Conservation (phyloP, 2,797 vertebrate genomes). For the Propithecus perrieri region DNA sequence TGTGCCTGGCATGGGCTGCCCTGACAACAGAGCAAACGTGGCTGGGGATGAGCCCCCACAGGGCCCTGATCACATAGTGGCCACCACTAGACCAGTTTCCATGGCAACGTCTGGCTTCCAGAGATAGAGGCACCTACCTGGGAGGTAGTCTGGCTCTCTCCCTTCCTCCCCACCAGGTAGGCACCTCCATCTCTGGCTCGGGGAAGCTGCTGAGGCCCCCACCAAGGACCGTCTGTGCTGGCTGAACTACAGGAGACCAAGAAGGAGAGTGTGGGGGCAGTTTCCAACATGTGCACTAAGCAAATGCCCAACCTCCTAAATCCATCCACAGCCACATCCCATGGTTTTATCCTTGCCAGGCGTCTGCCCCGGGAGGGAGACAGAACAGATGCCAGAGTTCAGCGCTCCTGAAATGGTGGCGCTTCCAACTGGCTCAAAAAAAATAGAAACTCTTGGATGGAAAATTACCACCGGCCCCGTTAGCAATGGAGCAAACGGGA, state of each 20-base stretch:
- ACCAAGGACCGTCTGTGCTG: not conserved
- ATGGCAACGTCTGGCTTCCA: not conserved
- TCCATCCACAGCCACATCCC: rapidly evolving
- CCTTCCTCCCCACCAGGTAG: not conserved
- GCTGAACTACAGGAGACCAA: not conserved
- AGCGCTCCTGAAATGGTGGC: not conserved
- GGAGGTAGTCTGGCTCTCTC: not conserved
- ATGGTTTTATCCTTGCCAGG: rapidly evolving
- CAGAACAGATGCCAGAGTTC: not conserved
- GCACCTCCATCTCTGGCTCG: not conserved
- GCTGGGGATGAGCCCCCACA: not conserved
- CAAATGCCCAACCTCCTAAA: not conserved
- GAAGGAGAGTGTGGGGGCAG: not conserved
- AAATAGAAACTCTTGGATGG: slow-evolving; percentile 50
- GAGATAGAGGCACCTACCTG: not conserved
- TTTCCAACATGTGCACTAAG: not conserved
- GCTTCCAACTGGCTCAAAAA: slow-evolving; percentile 70
- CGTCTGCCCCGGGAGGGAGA: not conserved
- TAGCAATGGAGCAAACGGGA: not conserved
- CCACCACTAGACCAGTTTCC: slow-evolving; percentile 39
- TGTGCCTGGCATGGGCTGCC: not conserved
- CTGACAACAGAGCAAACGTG: not conserved
- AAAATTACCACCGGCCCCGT: slow-evolving; percentile 13
- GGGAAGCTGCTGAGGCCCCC: not conserved
- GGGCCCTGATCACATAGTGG: not conserved